phyloP scores from a whole-genome alignment of 2,888 invertebrate species.

The Fabriciana adippe region DNA sequence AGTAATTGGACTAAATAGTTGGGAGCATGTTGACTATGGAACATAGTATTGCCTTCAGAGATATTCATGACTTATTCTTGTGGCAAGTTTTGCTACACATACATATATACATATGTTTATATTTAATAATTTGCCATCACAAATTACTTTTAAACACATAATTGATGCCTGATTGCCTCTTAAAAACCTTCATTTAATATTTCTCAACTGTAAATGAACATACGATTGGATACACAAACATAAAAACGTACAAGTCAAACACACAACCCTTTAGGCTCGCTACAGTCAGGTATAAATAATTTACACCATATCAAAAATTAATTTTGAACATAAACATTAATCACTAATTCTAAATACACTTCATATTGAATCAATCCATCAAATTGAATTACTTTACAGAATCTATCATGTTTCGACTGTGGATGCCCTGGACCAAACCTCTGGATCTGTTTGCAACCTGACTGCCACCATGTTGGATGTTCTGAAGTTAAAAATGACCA shows the following conservation, averaged over 20 bases:
- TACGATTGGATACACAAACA: no score
- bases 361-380: neutral
- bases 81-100: neutral
- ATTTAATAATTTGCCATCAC: neutral
- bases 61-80: neutral
- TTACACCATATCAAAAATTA: no score
- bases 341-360: no score
- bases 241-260: no score
- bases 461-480: constrained; percentile 92
- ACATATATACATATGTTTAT: neutral
- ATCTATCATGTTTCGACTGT: constrained; percentile 86
- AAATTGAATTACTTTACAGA: constrained; percentile 56
- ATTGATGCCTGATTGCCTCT: neutral
- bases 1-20: no score
- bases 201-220: no score
- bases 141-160: neutral
- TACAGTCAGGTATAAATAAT: no score
- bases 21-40: no score
- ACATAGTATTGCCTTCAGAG: no score
- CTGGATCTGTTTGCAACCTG: constrained; percentile 92
- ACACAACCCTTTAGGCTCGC: no score
- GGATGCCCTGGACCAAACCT: constrained; percentile 88
- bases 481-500: constrained; percentile 92
- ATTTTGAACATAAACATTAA: no score
- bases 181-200: constrained; percentile 5